These are phyloP conservation scores for Sprattus sprattus DNA, from an alignment of 2,113 vertebrate genomes.

Conservation along the genomic window DNA sequence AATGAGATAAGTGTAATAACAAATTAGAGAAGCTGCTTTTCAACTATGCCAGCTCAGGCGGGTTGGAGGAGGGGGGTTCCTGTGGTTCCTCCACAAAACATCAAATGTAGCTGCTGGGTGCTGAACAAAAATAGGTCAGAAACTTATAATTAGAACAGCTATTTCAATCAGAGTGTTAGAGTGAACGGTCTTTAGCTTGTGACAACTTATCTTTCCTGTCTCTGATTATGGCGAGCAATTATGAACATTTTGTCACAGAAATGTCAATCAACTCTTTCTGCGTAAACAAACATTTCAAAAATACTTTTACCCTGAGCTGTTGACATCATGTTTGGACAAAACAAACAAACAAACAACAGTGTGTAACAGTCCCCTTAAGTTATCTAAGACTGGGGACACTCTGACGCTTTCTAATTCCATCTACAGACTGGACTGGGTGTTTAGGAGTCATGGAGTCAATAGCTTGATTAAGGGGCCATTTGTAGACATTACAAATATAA, in stretches of 20 bases:
- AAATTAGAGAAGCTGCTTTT: constrained; percentile 24
- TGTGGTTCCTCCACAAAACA: background rate
- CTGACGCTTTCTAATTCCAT: background rate
- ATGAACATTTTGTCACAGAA: background rate
- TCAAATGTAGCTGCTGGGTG: background rate
- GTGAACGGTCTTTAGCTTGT: background rate
- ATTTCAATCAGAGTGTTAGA: background rate
- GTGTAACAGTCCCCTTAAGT: background rate
- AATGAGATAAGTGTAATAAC: constrained; percentile 37
- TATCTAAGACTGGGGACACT: background rate
- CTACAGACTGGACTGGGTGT: background rate
- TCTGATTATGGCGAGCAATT: background rate
- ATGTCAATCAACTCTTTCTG: background rate
- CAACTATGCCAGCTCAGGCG: background rate
- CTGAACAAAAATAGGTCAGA: background rate
- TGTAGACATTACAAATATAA: constrained; percentile 32
- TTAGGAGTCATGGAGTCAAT: constrained; percentile 37
- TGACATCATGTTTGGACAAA: background rate
- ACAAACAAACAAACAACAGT: background rate
- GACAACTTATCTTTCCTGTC: background rate
- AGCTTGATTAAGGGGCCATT: constrained; percentile 34
- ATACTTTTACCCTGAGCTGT: background rate
- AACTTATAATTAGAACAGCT: background rate
- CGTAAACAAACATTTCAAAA: background rate
- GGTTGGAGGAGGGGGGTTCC: background rate